These are phyloP conservation scores for Acleris literana DNA, from an alignment of 2,888 invertebrate species.

Conservation along the genomic window DNA sequence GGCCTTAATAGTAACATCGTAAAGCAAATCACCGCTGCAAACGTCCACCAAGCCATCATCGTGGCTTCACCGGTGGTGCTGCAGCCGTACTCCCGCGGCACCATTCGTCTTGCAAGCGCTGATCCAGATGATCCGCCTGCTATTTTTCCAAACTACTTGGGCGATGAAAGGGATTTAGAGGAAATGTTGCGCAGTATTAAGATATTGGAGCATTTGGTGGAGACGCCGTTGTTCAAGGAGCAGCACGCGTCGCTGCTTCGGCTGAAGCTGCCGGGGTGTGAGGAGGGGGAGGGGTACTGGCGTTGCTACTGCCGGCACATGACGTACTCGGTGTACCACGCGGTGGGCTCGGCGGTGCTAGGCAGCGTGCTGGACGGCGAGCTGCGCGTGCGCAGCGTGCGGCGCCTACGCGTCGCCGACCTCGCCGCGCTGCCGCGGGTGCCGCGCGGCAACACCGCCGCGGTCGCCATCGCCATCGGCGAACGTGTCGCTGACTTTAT, in stretches of 20 bases:
- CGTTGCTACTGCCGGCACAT: slow-evolving; percentile 62
- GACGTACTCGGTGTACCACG: slow-evolving; percentile 59
- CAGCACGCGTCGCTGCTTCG: slow-evolving; percentile 49
- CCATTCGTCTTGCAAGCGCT: slow-evolving; percentile 51
- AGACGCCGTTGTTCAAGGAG: slow-evolving; percentile 44
- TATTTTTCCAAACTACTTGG: slow-evolving; percentile 60
- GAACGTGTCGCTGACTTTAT: slow-evolving; percentile 59
- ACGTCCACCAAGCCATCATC: slow-evolving; percentile 48
- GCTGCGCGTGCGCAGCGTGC: slow-evolving; percentile 56
- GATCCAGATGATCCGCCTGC: slow-evolving; percentile 52
- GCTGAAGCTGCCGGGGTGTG: slow-evolving; percentile 52
- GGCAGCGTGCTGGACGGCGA: slow-evolving; percentile 56
- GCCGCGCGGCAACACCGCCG: slow-evolving; percentile 60
- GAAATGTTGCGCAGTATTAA: slow-evolving; percentile 52
- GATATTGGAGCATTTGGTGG: slow-evolving; percentile 52
- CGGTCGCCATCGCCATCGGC: slow-evolving; percentile 59
- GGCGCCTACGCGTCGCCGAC: slow-evolving; percentile 58
- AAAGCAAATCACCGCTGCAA: slow-evolving; percentile 49
- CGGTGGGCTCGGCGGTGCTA: slow-evolving; percentile 58
- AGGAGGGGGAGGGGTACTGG: slow-evolving; percentile 52
- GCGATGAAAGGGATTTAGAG: slow-evolving; percentile 53
- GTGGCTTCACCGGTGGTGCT: slow-evolving; percentile 53
- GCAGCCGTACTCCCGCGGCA: slow-evolving; percentile 55
- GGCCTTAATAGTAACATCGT: slow-evolving; percentile 45
- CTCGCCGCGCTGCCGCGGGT: slow-evolving; percentile 51